These are phyloP conservation scores for Rambutsinella grinnellia DNA, from an alignment of 2,888 invertebrate species.

Conservation along the genomic window DNA sequence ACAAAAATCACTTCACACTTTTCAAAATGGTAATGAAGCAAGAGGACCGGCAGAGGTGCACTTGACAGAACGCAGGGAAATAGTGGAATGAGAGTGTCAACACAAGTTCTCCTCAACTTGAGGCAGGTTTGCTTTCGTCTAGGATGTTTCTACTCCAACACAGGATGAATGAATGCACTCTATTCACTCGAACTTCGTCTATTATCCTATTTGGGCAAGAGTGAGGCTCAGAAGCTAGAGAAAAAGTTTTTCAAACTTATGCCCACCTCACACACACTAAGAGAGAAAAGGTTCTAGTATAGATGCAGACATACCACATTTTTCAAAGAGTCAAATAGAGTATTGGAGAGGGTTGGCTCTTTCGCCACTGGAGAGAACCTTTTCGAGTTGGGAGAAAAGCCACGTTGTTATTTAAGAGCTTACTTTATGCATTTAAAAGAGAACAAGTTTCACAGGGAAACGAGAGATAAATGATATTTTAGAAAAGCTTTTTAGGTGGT, in stretches of 20 bases:
- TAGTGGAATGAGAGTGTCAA: conserved; percentile 57
- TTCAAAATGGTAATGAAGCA: too few species aligned
- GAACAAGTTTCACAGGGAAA: neutral
- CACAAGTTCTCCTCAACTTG: conserved; percentile 34
- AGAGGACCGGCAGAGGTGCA: too few species aligned
- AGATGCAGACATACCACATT: neutral
- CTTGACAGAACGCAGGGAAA: conserved; percentile 45
- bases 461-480: neutral
- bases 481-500: neutral
- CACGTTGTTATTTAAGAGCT: too few species aligned
- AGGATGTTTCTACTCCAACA: too few species aligned
- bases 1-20: too few species aligned
- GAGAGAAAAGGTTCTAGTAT: neutral
- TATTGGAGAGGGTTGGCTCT: too few species aligned
- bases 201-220: too few species aligned
- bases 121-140: too few species aligned
- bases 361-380: too few species aligned
- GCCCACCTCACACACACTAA: neutral
- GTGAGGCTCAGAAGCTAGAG: too few species aligned
- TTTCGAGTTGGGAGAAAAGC: too few species aligned
- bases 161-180: too few species aligned
- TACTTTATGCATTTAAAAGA: neutral
- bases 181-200: conserved; percentile 14
- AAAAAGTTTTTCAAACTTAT: conserved; percentile 38
- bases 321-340: neutral